Base-by-base conservation (phyloP, 92 coral and sea anemone species). In the Bergia puertoricense region DNA sequence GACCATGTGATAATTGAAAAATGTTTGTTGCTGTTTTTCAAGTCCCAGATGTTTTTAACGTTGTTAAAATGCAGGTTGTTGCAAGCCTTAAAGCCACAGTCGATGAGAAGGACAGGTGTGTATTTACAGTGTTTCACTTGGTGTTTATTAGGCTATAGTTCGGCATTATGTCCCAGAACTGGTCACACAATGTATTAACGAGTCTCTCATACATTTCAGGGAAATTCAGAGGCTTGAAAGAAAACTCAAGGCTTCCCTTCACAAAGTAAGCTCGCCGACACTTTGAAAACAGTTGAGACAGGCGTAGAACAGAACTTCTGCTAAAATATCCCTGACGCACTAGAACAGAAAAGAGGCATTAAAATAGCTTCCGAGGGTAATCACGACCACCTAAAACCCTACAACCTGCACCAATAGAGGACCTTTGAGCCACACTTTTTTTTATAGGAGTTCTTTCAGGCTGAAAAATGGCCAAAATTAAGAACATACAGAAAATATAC, bases 171-270 rank as follows among this genome's bases (percentile, higher is more conserved):
- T 54, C 77, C 40, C n/a, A 74, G 0, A 74, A 39, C 79, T 38
- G 48, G 5, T n/a, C 37, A 71, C 44, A 15, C 8, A 44, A 18
- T 62, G 69, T 20, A 79, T 37, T 79, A 79, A 79, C 42, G 43
- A 11, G 41, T 48, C 56, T 87, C 18, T 40, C 4, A 20, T 54
- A 37, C 7, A 36, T 67, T 91, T 68, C 82, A 97, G 98, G 85
- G 99, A 97, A 72, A 95, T 95, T 40, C 99, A 97, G 86, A 94
- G 93, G 81, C 94, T 97, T 44, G 99, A 97, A 89, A 93, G 97
- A 91, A 92, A 93, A 51, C 66, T 97, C 46, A 97, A 95, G 76
- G 92, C 97, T 62, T 50, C 93, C 3, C 85, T 93, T 9, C 99
- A 97, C 78, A 97, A 97, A 95, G 99, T 95, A 89, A 36, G 48